A percentile compares a stretch with the other conserved stretches of the same genome.
Conservation (phyloP, 2,113 vertebrate species). For the Austrofundulus limnaeus region DNA sequence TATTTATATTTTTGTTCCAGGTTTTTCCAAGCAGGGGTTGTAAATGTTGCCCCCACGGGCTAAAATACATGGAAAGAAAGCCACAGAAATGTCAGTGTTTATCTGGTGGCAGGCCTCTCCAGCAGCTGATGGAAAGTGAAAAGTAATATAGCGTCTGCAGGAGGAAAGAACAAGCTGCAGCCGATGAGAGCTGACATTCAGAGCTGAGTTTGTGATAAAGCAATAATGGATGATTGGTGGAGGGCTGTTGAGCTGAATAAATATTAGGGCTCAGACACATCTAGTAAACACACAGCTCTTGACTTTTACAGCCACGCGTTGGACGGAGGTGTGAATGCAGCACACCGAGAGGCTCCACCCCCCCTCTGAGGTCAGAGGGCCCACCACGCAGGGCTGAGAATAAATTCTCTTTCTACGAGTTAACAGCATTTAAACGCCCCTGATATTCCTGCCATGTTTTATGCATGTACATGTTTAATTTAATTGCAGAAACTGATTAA, state of each 20-base stretch:
- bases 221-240: conserved; percentile 67
- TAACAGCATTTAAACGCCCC: conserved; percentile 58
- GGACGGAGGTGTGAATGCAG: conserved; percentile 38
- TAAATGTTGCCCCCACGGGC: not conserved
- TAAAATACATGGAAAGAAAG: conserved; percentile 53
- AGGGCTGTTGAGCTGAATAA: conserved; percentile 67
- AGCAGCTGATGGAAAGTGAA: conserved; percentile 73
- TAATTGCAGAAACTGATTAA: conserved; percentile 84
- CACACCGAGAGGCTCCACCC: conserved; percentile 37
- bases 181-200: conserved; percentile 68
- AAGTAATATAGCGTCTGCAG: conserved; percentile 73
- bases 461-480: conserved; percentile 81
- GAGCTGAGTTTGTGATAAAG: conserved; percentile 50
- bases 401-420: conserved; percentile 20
- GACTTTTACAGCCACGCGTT: conserved; percentile 69
- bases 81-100: conserved; percentile 65
- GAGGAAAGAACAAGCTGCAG: conserved; percentile 58
- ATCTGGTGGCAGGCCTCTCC: conserved; percentile 50
- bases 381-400: conserved; percentile 15
- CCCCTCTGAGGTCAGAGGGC: conserved; percentile 12
- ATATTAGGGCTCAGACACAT: conserved; percentile 69
- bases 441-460: conserved; percentile 75
- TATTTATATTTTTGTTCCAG: no score
- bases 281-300: conserved; percentile 62
- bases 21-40: no score